Evolutionary conservation across 2,113 vertebrate genomes (phyloP), one percentile per base, ranked within the genome.

Genomic region (Anhinga rufa): DNA sequence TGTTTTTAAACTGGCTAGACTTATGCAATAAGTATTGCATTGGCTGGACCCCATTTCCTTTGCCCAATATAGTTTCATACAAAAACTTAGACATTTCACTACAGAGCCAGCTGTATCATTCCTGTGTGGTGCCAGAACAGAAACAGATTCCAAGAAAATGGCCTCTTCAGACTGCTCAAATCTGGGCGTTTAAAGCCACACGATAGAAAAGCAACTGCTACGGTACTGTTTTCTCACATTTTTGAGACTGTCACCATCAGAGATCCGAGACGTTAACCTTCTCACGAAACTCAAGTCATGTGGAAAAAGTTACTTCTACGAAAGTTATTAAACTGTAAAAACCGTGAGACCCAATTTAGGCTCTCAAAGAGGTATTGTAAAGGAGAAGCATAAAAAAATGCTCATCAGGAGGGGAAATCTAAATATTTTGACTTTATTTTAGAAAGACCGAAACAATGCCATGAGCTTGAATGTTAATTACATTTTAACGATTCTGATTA

Each of bases 1-100:
- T 97, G 93, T 94, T 97, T 97, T 95, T 7, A 28, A 81, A 89
- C 88, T 44, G 94, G 90, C 93, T 66, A 94, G 97, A 97, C 93
- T 90, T 70, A n/a, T 75, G 88, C 75, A 94, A 79, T 52, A 92
- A 92, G 89, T 26, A 46, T 34, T 91, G 62, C 82, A 36, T 76
- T 94, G 92, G 89, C 94, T 88, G 58, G 72, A 26, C 70, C 88
- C 70, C 58, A 31, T 92, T 94, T 85, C 87, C 95, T 91, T 60
- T 57, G 77, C 95, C 88, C 89, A 86, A 34, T 48, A 60, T 40
- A 55, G 68, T 75, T 81, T 77, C 64, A 52, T 77, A 55, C 21
- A 22, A 78, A 84, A 83, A 31, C 40, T 4, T 8, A 42, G 95
- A 92, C 38, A 2, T 54, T 34, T 83, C 49, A 11, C 66, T 52